Conservation (phyloP, 2,888 invertebrate species). For the Himalopsyche tibetana region DNA sequence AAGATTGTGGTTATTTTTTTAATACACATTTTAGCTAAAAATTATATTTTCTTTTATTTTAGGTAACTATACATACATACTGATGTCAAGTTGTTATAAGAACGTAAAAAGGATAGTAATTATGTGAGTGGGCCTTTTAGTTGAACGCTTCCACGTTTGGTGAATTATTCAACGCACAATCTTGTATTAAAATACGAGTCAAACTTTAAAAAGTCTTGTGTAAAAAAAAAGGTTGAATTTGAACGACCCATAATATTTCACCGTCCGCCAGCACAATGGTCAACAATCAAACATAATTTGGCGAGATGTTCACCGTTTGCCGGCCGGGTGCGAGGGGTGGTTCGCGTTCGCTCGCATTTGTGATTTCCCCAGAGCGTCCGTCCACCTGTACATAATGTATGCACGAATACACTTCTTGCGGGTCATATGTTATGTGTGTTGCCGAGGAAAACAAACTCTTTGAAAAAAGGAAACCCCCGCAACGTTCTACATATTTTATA, state of each 20-base stretch:
- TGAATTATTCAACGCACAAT: too few relatives aligned
- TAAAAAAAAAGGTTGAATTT: not conserved
- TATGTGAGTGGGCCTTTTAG: too few relatives aligned
- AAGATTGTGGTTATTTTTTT: too few relatives aligned
- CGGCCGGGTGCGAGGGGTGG: not conserved
- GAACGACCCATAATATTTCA: constrained; percentile 20
- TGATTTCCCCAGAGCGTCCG: constrained; percentile 63
- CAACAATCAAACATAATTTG: constrained; percentile 65
- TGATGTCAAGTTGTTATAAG: too few relatives aligned
- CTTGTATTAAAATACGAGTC: too few relatives aligned
- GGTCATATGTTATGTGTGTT: constrained; percentile 35
- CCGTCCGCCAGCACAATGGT: constrained; percentile 53
- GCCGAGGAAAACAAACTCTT: constrained; percentile 44
- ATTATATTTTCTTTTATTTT: too few relatives aligned
- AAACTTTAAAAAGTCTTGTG: too few relatives aligned
- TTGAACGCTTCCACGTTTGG: too few relatives aligned
- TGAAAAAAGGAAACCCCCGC: constrained; percentile 6
- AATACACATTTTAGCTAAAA: too few relatives aligned
- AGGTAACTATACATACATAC: too few relatives aligned
- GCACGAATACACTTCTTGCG: constrained; percentile 49
- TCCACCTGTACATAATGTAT: constrained; percentile 59
- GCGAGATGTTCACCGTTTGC: constrained; percentile 24
- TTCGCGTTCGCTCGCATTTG: constrained; percentile 56
- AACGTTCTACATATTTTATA: not conserved
- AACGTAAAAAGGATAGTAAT: too few relatives aligned